Percentiles rank a stretch among this genome's conserved stretches.
These are phyloP conservation scores for Pachliopta kotzebuea DNA, from an alignment of 2,888 invertebrate genomes.

Conservation along the genomic window DNA sequence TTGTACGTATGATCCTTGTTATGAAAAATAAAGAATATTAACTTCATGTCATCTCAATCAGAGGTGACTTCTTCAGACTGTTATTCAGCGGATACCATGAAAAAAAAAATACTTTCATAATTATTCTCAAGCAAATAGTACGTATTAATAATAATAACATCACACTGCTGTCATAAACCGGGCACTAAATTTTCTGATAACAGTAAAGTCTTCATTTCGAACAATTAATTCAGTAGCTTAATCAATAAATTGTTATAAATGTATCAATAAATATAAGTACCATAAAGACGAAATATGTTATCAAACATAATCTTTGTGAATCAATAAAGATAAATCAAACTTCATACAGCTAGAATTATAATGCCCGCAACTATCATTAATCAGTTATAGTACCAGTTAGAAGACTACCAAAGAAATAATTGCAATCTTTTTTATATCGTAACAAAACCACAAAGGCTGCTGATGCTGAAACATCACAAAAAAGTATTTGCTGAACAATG, in stretches of 20 bases:
- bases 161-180: no score
- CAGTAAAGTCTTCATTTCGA: no score
- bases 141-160: no score
- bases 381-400: constrained; percentile 1
- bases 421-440: not conserved
- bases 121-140: no score
- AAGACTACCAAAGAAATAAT: not conserved
- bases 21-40: no score
- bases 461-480: constrained; percentile 12
- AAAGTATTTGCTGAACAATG: constrained; percentile 24
- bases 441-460: constrained; percentile 17
- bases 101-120: no score
- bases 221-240: not conserved
- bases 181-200: no score
- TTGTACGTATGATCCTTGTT: no score
- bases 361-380: not conserved
- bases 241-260: not conserved
- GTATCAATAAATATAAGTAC: not conserved
- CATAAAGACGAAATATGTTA: not conserved
- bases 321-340: not conserved
- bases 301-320: not conserved
- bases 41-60: no score
- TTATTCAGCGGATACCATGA: no score
- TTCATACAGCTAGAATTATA: not conserved
- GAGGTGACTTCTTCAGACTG: no score